Evolutionary conservation across 2,113 vertebrate genomes (phyloP).

Genomic region (Syrrhaptes paradoxus): DNA sequence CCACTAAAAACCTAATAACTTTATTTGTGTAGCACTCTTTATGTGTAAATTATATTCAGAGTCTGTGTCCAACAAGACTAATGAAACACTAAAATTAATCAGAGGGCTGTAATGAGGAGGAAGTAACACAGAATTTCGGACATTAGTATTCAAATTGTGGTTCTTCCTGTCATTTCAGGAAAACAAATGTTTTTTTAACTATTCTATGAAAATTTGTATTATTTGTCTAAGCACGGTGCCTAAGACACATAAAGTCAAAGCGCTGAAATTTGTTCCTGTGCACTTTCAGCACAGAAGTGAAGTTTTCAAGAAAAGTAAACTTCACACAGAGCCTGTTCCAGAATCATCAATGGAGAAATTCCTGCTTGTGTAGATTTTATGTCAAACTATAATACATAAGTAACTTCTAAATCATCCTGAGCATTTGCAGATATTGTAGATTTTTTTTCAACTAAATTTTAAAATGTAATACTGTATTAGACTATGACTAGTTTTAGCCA

Average conservation of each 20-base stretch:
- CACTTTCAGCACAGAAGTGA: background rate
- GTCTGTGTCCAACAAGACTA: background rate
- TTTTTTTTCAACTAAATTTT: background rate
- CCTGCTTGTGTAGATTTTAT: background rate
- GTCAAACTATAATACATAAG: background rate
- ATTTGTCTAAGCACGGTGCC: background rate
- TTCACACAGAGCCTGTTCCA: background rate
- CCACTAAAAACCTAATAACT: background rate
- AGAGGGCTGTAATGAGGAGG: background rate
- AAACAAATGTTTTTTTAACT: background rate
- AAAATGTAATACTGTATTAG: background rate
- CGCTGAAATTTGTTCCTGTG: background rate
- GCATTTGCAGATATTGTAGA: background rate
- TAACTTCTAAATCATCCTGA: background rate
- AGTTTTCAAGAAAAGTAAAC: background rate
- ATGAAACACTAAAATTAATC: background rate
- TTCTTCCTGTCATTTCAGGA: background rate
- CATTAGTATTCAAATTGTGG: background rate
- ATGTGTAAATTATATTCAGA: background rate
- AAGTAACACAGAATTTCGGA: background rate
- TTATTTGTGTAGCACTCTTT: background rate
- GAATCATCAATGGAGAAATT: background rate
- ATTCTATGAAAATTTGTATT: background rate
- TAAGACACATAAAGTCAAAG: background rate
- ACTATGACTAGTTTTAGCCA: background rate